Percentiles rank a stretch among this genome's conserved stretches.
These are phyloP conservation scores for Lamellibrachia luymesi DNA, from an alignment of 1,140 invertebrate genomes.

Conservation along the genomic window DNA sequence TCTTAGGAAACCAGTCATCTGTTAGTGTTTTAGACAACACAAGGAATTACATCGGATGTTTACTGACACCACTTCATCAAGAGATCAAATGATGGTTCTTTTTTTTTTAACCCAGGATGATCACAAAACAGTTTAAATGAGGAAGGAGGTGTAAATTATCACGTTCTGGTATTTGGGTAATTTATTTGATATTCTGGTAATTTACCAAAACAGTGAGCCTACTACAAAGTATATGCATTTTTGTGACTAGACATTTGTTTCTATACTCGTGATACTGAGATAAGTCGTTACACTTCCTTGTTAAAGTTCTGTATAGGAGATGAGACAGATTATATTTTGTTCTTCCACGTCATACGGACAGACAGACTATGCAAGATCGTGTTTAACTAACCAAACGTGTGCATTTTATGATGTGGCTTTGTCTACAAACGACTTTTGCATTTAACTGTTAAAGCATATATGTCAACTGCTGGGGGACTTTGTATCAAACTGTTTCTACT, in stretches of 20 bases:
- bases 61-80: not conserved
- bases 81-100: not conserved
- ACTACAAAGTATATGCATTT: not conserved
- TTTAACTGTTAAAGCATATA: not conserved
- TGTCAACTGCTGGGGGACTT: not conserved
- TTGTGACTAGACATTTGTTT: not conserved
- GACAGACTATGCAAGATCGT: not conserved
- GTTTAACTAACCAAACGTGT: not conserved
- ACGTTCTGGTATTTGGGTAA: not conserved
- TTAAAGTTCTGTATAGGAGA: not conserved
- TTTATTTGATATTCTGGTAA: not conserved
- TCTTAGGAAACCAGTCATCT: no score
- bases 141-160: not conserved
- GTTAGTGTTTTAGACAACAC: not conserved
- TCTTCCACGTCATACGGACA: not conserved
- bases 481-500: not conserved
- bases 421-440: not conserved
- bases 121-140: not conserved
- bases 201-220: not conserved
- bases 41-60: not conserved
- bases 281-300: not conserved
- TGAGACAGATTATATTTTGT: not conserved
- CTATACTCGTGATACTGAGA: not conserved
- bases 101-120: not conserved
- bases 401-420: not conserved